phyloP scores from a whole-genome alignment of 2,888 invertebrate genomes.

The Leucania comma region DNA sequence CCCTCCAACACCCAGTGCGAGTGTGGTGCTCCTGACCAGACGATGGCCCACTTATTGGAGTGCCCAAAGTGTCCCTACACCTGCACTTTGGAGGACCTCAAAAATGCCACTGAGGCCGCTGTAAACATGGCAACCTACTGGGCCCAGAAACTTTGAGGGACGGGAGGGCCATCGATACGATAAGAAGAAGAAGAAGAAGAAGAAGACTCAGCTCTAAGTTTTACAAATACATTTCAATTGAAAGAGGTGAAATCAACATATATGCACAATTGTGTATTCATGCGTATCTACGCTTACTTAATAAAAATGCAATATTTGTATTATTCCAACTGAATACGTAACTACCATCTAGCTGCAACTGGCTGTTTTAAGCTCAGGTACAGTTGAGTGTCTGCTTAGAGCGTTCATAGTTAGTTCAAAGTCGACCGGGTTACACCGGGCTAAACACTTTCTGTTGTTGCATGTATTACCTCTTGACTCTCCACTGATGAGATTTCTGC shows the following conservation, averaged over 20 bases:
- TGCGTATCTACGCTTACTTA: not conserved
- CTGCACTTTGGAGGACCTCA: too few species aligned
- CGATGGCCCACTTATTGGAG: too few species aligned
- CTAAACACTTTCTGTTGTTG: not conserved
- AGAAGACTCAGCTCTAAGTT: not conserved
- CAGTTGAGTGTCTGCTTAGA: not conserved
- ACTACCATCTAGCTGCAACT: not conserved
- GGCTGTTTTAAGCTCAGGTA: not conserved
- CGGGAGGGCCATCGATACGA: too few species aligned
- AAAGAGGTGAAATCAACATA: not conserved
- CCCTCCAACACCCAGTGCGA: too few species aligned
- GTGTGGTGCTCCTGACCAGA: too few species aligned
- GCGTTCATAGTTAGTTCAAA: not conserved
- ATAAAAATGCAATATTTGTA: not conserved
- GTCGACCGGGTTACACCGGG: not conserved
- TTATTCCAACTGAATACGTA: not conserved
- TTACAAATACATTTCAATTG: not conserved
- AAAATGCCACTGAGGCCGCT: too few species aligned
- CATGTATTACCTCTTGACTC: not conserved
- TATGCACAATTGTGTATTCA: slow-evolving; percentile 5
- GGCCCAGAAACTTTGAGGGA: too few species aligned
- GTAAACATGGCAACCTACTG: too few species aligned
- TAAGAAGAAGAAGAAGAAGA: too few species aligned
- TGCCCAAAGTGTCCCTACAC: too few species aligned
- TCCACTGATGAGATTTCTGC: slow-evolving; percentile 1